phyloP scores from a whole-genome alignment of 2,797 vertebrate species.

The Salarias fasciatus region DNA sequence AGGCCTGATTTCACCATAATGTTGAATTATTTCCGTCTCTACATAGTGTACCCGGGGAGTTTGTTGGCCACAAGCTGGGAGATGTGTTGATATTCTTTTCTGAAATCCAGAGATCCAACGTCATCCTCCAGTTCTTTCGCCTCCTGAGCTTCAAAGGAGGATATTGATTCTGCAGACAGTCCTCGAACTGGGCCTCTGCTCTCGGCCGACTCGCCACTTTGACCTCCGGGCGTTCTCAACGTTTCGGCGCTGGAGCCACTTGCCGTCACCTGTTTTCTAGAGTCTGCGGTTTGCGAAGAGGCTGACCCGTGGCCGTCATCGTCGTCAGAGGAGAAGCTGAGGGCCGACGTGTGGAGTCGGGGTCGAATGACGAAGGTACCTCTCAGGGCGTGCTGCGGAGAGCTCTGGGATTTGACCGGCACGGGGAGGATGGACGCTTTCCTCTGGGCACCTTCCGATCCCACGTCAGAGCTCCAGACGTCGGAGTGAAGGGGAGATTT shows the following conservation, averaged over 20 bases:
- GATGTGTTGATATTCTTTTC: constrained; percentile 85
- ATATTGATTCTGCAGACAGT: constrained; percentile 69
- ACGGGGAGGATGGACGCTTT: constrained; percentile 66
- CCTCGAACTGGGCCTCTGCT: constrained; percentile 59
- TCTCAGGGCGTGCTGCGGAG: constrained; percentile 79
- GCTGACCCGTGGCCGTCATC: constrained; percentile 25
- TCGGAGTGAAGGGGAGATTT: constrained; percentile 31
- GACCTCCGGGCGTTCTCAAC: constrained; percentile 44
- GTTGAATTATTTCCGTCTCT: constrained; percentile 46
- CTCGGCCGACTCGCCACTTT: constrained; percentile 47
- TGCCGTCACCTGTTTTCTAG: constrained; percentile 37
- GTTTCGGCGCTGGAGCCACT: constrained; percentile 36
- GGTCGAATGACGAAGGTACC: constrained; percentile 65
- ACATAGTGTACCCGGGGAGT: constrained; percentile 93
- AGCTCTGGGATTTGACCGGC: constrained; percentile 80
- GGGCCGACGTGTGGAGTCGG: constrained; percentile 53
- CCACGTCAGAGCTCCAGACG: constrained; percentile 63
- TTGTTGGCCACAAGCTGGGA: constrained; percentile 88
- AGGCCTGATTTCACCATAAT: too few relatives aligned
- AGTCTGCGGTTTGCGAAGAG: constrained; percentile 35
- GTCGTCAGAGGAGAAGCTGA: constrained; percentile 71
- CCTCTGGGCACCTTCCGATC: constrained; percentile 51
- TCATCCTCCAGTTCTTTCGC: constrained; percentile 74
- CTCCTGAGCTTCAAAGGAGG: constrained; percentile 61
- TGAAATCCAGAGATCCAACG: constrained; percentile 77